phyloP scores from a whole-genome alignment of 1,140 invertebrate genomes.

The Trichogramma pretiosum region DNA sequence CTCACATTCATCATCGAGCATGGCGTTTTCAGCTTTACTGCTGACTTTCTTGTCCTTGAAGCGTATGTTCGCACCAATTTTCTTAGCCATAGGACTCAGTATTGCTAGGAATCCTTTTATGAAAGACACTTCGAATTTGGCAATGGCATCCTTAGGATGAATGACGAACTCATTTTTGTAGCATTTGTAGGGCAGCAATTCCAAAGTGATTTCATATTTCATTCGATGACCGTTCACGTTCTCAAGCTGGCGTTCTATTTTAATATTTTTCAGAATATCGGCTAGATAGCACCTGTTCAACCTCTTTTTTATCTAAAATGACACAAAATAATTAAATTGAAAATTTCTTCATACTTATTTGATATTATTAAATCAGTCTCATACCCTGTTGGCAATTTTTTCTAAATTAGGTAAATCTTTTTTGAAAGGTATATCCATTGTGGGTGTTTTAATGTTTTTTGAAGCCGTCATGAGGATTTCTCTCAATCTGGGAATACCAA shows the following conservation, averaged over 20 bases:
- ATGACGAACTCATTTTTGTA: slow-evolving; percentile 66
- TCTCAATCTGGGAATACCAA: slow-evolving; percentile 90
- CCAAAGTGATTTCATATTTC: slow-evolving; percentile 54
- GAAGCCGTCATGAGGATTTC: slow-evolving; percentile 97
- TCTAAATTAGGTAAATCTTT: slow-evolving; percentile 45
- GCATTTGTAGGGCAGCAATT: slow-evolving; percentile 62
- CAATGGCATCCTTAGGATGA: slow-evolving; percentile 60
- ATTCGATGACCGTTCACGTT: slow-evolving; percentile 46
- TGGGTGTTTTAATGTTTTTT: slow-evolving; percentile 87
- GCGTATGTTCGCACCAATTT: slow-evolving; percentile 31
- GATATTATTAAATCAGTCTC: slow-evolving; percentile 40
- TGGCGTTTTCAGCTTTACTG: slow-evolving; percentile 39
- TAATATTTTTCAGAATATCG: slow-evolving; percentile 69
- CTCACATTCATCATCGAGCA: slow-evolving; percentile 35
- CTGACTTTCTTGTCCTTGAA: slow-evolving; percentile 34
- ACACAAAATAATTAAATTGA: too few relatives aligned
- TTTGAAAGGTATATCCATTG: slow-evolving; percentile 85
- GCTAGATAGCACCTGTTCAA: slow-evolving; percentile 68
- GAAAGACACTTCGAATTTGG: slow-evolving; percentile 57
- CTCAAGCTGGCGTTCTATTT: slow-evolving; percentile 55
- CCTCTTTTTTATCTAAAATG: slow-evolving; percentile 26
- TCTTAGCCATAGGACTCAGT: slow-evolving; percentile 46
- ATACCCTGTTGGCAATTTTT: slow-evolving; percentile 58
- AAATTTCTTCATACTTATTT: background rate
- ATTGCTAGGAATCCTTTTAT: slow-evolving; percentile 53